Conservation (phyloP, 2,797 vertebrate species). For the Rhyacichthys aspro region DNA sequence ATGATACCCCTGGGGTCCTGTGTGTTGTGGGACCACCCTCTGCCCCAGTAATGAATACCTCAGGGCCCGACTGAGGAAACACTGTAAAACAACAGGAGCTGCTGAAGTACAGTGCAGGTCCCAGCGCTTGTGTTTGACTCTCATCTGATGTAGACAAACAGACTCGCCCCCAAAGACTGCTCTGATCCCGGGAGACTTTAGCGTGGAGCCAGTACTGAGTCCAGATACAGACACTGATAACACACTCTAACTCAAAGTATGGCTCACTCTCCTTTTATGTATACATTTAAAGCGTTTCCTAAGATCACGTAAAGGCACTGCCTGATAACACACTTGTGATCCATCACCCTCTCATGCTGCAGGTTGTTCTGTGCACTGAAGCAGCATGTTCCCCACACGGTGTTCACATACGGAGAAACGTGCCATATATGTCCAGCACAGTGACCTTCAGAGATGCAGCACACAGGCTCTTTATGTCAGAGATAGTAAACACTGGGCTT, state of each 20-base stretch:
- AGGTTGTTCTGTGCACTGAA: background rate
- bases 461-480: background rate
- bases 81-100: background rate
- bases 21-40: background rate
- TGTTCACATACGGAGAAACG: no score
- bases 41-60: constrained; percentile 7
- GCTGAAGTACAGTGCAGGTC: background rate
- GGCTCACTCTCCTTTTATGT: no score
- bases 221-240: no score
- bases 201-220: background rate
- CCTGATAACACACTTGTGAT: no score
- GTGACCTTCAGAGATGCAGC: background rate
- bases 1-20: no score
- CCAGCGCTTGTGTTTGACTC: no score
- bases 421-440: background rate
- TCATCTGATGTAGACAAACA: background rate
- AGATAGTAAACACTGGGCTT: background rate
- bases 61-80: background rate
- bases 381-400: no score
- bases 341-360: background rate
- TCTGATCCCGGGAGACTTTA: background rate
- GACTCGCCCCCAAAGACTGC: background rate
- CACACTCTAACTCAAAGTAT: no score
- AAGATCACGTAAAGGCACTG: no score
- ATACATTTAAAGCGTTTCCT: no score